Base-by-base conservation (phyloP, 2,113 vertebrate species). In the Alectura lathami region DNA sequence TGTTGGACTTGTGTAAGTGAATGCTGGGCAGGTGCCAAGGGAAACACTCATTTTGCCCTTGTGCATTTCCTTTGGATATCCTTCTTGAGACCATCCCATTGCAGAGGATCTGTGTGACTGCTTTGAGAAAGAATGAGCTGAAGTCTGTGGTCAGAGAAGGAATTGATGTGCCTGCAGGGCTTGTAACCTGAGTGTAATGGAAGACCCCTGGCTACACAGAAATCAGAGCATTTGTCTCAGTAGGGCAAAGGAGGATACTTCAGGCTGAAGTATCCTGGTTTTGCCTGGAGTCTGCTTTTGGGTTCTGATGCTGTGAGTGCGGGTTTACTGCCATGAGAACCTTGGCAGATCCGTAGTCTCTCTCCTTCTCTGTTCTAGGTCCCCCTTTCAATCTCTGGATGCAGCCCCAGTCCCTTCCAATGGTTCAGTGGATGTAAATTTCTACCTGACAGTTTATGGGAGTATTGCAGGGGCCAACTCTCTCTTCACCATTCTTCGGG, bases 381-480 rank as follows among this genome's bases (percentile, higher is more conserved):
- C 86, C 53, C 95, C 98, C 16, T 30, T 66, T 78, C 63, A 77
- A 43, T 80, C 70, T 76, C 57, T 97, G 91, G 70, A 79, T 38
- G 56, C 36, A 86, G 91, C 79, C 6, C 1, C 73, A 81, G 57
- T 96, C 29, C 30, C 91, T 74, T 87, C 76, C 91, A 98, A 98
- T 50, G 32, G 89, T 66, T 98, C 98, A 56, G 85, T 96, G 6
- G 98, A 99, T n/a, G 80, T 99, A 72, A 97, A 79, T 81, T 99
- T 99, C 94, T 99, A 99, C 95, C 96, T 99, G 95, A 98, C 90
- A 1, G 97, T 99, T 48, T 99, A 99, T 32, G 97, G 98, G 14
- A 97, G 97, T 86, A 98, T 99, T 22, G 99, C 98, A 10, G 98
- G 89, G 1, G 96, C 97, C 59, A 99, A 99, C 97, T 99, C 99